A percentile compares a stretch with the other conserved stretches of the same genome.
phyloP scores from a whole-genome alignment of 35 echinoderm and acorn worm genomes.

The Ophioderma brevispina region DNA sequence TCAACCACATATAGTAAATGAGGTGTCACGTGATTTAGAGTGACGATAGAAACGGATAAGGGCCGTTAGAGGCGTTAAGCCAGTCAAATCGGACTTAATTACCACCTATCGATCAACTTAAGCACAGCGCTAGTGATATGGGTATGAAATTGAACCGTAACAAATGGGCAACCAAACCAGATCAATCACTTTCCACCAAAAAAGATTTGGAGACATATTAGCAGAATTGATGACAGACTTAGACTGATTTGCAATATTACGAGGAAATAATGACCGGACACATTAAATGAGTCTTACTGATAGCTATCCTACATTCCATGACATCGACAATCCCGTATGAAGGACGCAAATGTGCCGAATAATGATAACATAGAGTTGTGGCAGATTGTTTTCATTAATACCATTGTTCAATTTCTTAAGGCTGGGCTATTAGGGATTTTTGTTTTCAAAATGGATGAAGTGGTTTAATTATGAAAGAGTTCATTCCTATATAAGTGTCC shows the following conservation, averaged over 20 bases:
- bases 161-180: not conserved
- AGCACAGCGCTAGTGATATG: not conserved
- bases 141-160: not conserved
- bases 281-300: not conserved
- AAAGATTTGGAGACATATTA: slow-evolving; percentile 7
- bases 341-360: too few species aligned
- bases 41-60: not conserved
- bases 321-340: too few species aligned
- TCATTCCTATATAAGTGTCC: too few species aligned
- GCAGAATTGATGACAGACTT: not conserved
- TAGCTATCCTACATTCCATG: not conserved
- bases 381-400: too few species aligned
- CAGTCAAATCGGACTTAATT: not conserved
- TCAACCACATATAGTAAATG: not conserved
- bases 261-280: slow-evolving; percentile 8
- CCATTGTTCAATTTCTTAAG: too few species aligned
- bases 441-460: too few species aligned
- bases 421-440: too few species aligned
- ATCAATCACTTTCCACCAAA: not conserved
- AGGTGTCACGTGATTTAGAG: not conserved
- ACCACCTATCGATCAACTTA: not conserved
- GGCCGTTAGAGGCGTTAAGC: not conserved
- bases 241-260: not conserved
- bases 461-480: too few species aligned
- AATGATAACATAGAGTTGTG: too few species aligned